Evolutionary conservation across 2,888 invertebrate genomes (phyloP), one percentile per base, ranked within the genome.

Genomic region (Ferdinandea cuprea): DNA sequence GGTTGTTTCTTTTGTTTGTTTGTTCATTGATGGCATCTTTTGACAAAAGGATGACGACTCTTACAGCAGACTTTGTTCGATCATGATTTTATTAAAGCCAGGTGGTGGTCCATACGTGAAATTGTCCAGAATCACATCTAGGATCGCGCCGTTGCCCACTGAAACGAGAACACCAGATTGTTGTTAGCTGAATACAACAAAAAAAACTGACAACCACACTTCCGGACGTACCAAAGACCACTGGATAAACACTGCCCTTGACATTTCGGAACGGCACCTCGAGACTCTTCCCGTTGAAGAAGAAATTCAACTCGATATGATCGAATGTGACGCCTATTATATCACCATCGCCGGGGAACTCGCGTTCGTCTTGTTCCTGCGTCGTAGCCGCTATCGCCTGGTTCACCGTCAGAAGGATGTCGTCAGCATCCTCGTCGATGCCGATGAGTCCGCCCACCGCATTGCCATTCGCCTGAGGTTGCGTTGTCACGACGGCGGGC

Each of bases 121-220:
- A 89, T 96, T 96, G 87, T 97, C 96, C 90, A 99, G 94, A 88
- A 97, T 95, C 85, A 98, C 95, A 91, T 99, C 99, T 91, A 99
- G 91, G 87, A 99, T 98, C 28, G 99, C 99, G 86, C 99, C 99
- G 90, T 99, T 98, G 88, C 99, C 99, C 88, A 99, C 99, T 97
- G 92, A 73, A 94, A 94, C 25, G 25, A 85, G 50, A 85, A 35
- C 13, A 1, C n/a, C n/a, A 32, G n/a, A 50, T 17, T 2, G 3
- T 1, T 2, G 15, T 32, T 3, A 46, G 35, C n/a, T 52, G 17
- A 13, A 8, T 2, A 19, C 17, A 4, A n/a, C n/a, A n/a, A n/a
- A n/a, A n/a, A n/a, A n/a, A 11, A 1, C 1, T 3, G 11, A 0
- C 15, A 25, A 30, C 2, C 0, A 17, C 6, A 8, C 2, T 25